Conservation (phyloP, 2,113 vertebrate species). For the Burhinus bistriatus region DNA sequence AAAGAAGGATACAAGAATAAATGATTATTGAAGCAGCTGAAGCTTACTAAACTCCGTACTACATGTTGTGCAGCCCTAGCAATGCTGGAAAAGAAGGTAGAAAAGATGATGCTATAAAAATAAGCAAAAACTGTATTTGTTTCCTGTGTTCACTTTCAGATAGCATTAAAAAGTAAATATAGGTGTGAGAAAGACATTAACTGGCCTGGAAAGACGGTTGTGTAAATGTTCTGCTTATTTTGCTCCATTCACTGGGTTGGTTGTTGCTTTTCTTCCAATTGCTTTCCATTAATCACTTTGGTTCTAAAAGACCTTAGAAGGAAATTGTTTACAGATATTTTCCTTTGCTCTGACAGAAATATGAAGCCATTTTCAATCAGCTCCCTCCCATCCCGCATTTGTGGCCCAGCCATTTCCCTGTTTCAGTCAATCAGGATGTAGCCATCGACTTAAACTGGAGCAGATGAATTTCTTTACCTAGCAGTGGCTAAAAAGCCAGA, state of each 20-base stretch:
- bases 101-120: background rate
- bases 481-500: background rate
- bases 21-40: background rate
- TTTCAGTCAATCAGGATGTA: conserved; percentile 38
- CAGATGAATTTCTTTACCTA: conserved; percentile 49
- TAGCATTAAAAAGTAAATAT: background rate
- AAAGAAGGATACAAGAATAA: background rate
- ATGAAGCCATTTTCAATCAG: conserved; percentile 56
- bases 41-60: background rate
- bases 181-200: background rate
- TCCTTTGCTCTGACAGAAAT: conserved; percentile 45
- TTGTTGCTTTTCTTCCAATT: conserved; percentile 40
- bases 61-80: background rate
- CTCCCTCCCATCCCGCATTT: conserved; percentile 9
- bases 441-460: background rate
- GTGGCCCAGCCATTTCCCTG: background rate
- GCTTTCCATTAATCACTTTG: conserved; percentile 47
- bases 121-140: background rate
- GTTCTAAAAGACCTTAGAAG: conserved; percentile 23
- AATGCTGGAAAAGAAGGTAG: background rate
- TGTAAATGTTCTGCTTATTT: background rate
- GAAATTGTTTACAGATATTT: conserved; percentile 68
- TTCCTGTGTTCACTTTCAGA: background rate
- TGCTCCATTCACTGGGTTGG: background rate
- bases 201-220: background rate